Evolutionary conservation across 2,797 vertebrate species (phyloP).

Genomic region (Pogoniulus pusillus): DNA sequence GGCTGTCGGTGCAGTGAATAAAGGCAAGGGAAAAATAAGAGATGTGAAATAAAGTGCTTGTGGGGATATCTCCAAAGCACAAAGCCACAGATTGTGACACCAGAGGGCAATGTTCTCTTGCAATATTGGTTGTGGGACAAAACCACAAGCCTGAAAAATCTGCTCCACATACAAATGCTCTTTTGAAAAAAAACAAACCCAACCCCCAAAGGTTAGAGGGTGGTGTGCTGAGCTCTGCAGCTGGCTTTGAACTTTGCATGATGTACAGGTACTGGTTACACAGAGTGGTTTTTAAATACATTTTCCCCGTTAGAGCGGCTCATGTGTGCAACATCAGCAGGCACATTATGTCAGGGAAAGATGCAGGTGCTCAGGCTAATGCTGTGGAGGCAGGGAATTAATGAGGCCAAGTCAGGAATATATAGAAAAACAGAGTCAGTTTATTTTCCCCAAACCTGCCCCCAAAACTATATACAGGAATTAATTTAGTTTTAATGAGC

Average conservation of each 20-base stretch:
- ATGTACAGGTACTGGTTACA: not conserved
- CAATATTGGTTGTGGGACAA: not conserved
- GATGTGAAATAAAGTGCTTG: not conserved
- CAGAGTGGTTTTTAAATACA: not conserved
- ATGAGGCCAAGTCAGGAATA: too few relatives aligned
- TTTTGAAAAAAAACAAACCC: not conserved
- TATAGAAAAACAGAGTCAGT: too few relatives aligned
- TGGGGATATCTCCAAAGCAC: not conserved
- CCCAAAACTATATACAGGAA: too few relatives aligned
- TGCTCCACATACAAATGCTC: not conserved
- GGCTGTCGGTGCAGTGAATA: not conserved
- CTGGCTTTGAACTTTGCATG: not conserved
- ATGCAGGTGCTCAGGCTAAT: not conserved
- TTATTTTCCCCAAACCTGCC: too few relatives aligned
- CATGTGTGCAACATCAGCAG: not conserved
- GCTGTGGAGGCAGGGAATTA: too few relatives aligned
- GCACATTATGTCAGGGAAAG: not conserved
- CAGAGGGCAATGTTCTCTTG: constrained; percentile 72
- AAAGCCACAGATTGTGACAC: constrained; percentile 47
- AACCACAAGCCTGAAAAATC: not conserved
- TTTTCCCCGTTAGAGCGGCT: not conserved
- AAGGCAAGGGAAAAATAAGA: not conserved
- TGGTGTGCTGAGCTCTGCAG: not conserved
- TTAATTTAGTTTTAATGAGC: too few relatives aligned
- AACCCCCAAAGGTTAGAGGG: not conserved